Conservation (phyloP, 2,888 invertebrate species). For the Hanleya hanleyi region DNA sequence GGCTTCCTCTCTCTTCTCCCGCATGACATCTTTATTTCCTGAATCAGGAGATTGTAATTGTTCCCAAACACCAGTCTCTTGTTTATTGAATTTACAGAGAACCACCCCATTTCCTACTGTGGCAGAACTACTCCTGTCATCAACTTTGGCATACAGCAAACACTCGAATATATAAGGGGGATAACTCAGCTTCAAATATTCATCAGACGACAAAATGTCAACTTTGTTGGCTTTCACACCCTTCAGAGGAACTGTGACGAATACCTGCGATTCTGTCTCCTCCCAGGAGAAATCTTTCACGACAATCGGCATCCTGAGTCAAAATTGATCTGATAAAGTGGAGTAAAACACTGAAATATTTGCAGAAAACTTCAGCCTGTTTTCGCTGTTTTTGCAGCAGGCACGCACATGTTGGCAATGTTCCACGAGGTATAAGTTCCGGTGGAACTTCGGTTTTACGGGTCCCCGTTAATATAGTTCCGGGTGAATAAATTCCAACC, state of each 20-base stretch:
- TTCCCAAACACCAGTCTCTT: conserved; percentile 72
- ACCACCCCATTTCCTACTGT: conserved; percentile 79
- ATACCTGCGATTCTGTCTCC: conserved; percentile 79
- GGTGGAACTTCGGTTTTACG: too few species aligned
- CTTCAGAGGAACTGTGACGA: conserved; percentile 81
- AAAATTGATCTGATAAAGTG: too few species aligned
- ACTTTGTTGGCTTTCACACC: conserved; percentile 79
- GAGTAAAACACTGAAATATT: too few species aligned
- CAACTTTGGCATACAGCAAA: conserved; percentile 79
- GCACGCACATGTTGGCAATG: too few species aligned
- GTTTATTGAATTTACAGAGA: conserved; percentile 81
- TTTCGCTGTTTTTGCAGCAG: too few species aligned
- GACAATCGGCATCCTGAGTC: conserved; percentile 74
- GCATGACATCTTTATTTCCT: conserved; percentile 66
- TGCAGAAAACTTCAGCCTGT: too few species aligned
- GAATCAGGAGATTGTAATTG: conserved; percentile 55
- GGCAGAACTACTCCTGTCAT: conserved; percentile 80
- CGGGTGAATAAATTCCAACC: too few species aligned
- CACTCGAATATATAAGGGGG: conserved; percentile 85
- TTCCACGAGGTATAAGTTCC: too few species aligned
- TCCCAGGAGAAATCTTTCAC: conserved; percentile 86
- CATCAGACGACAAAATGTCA: conserved; percentile 81
- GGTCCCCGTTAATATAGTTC: too few species aligned
- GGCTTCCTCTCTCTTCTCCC: conserved; percentile 75
- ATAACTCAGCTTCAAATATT: conserved; percentile 83